These are phyloP conservation scores for Cryptotermes secundus DNA, from an alignment of 1,140 invertebrate genomes.

Conservation along the genomic window DNA sequence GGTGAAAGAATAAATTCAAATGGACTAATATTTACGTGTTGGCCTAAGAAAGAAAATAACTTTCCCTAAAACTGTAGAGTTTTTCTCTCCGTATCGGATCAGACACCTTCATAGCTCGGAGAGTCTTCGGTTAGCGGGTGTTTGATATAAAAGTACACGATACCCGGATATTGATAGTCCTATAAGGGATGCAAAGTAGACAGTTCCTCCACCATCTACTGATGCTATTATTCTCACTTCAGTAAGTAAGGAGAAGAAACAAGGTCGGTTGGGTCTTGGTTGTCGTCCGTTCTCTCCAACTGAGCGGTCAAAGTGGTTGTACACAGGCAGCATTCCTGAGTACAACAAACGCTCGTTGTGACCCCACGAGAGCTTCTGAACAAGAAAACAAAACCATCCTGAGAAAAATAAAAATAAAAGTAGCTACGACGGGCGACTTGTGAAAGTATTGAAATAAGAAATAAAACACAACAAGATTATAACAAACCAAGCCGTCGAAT, in stretches of 20 bases:
- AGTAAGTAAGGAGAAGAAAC: neutral
- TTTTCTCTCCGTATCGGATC: too few relatives aligned
- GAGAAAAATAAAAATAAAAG: neutral
- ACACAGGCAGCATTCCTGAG: neutral
- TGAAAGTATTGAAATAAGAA: neutral
- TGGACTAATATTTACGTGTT: too few relatives aligned
- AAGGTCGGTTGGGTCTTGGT: neutral
- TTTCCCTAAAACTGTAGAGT: too few relatives aligned
- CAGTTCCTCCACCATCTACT: neutral
- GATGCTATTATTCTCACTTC: neutral
- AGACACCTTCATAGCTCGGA: too few relatives aligned
- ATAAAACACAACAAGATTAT: neutral
- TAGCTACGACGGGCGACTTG: neutral
- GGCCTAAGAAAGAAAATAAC: too few relatives aligned
- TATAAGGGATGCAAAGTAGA: neutral
- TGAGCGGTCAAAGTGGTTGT: neutral
- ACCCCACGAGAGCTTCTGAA: neutral
- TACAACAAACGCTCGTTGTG: neutral
- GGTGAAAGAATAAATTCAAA: too few relatives aligned
- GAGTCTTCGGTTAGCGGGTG: too few relatives aligned
- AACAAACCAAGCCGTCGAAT: neutral
- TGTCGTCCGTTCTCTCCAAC: neutral
- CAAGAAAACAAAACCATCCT: neutral
- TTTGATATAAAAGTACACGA: too few relatives aligned
- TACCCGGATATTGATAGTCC: too few relatives aligned